phyloP scores from a whole-genome alignment of 2,888 invertebrate genomes.

The Leptopilina syphax region DNA sequence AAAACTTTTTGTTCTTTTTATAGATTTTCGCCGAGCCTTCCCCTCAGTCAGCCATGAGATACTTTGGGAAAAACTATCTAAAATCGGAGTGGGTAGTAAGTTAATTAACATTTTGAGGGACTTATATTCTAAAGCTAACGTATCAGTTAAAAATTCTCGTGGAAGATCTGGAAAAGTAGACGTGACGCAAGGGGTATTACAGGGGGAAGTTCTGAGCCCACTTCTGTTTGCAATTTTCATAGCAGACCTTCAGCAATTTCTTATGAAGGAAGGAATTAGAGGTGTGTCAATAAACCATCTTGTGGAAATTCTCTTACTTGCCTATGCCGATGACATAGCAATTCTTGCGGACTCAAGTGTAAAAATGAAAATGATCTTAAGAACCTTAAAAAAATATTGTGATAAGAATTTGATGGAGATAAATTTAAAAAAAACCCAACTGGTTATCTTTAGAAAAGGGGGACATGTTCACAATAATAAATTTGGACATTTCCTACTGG shows the following conservation, averaged over 20 bases:
- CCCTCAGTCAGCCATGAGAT: neutral
- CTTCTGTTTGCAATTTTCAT: neutral
- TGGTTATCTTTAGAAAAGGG: neutral
- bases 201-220: neutral
- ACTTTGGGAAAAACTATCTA: neutral
- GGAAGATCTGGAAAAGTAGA: neutral
- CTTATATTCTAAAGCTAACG: conserved; percentile 1
- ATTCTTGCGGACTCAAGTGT: neutral
- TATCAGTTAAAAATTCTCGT: neutral
- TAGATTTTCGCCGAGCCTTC: neutral
- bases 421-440: neutral
- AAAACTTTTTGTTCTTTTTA: neutral
- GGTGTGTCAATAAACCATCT: neutral
- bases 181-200: neutral
- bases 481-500: neutral
- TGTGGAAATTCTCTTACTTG: neutral
- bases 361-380: neutral
- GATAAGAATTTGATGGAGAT: neutral
- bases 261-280: neutral
- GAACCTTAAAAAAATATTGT: neutral
- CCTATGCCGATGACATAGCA: neutral
- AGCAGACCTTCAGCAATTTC: neutral
- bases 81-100: neutral
- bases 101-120: neutral
- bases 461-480: conserved; percentile 3